Evolutionary conservation across 2,797 vertebrate genomes (phyloP).

Genomic region (Taenioides sp.): DNA sequence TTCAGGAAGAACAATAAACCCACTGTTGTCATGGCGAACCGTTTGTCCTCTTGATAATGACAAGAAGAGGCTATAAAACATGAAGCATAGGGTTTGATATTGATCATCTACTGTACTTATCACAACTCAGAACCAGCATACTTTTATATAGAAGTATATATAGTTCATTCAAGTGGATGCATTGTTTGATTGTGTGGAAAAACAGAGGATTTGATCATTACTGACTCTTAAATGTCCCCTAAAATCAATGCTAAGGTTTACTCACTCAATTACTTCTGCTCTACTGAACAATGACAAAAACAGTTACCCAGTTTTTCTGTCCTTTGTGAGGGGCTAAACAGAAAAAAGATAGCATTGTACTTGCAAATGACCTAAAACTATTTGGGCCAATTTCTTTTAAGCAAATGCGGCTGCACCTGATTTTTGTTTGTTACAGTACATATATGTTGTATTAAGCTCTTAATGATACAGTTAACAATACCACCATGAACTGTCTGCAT

Average conservation of each 20-base stretch:
- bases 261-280: constrained; percentile 31
- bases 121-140: background rate
- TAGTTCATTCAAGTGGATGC: background rate
- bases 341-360: background rate
- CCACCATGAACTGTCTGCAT: no score
- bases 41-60: constrained; percentile 5
- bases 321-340: background rate
- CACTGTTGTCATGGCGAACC: constrained; percentile 33
- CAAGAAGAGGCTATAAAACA: background rate
- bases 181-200: background rate
- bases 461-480: no score
- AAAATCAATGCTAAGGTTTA: constrained; percentile 36
- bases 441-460: no score
- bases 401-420: no score
- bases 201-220: constrained; percentile 23
- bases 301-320: background rate
- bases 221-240: constrained; percentile 25
- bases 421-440: no score
- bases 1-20: constrained; percentile 20
- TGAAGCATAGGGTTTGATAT: background rate
- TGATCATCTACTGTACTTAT: constrained; percentile 12
- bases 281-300: constrained; percentile 26
- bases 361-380: no score
- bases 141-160: background rate
- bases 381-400: no score